These are phyloP conservation scores for Ptyas mucosa DNA, from an alignment of 2,113 vertebrate species.

Conservation along the genomic window DNA sequence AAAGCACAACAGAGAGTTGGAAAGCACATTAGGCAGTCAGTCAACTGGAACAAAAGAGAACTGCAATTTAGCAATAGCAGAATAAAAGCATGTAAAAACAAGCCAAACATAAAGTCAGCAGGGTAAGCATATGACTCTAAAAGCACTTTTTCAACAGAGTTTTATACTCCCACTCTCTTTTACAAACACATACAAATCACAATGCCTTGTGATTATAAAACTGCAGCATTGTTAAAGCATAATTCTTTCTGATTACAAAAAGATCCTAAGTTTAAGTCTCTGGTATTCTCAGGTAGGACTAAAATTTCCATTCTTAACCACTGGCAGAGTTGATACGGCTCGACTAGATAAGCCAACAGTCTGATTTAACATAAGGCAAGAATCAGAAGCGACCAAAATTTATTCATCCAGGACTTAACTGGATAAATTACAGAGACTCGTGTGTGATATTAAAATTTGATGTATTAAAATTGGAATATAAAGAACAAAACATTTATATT, in stretches of 20 bases:
- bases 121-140: not conserved
- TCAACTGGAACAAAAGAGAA: slow-evolving; percentile 16
- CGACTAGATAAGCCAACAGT: not conserved
- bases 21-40: not conserved
- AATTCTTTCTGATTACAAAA: not conserved
- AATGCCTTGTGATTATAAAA: not conserved
- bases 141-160: not conserved
- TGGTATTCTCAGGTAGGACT: not conserved
- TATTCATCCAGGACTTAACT: not conserved
- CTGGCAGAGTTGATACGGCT: not conserved
- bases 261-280: not conserved
- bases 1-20: slow-evolving; percentile 34
- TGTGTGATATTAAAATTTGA: not conserved
- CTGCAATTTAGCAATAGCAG: slow-evolving; percentile 9
- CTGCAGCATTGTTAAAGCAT: not conserved
- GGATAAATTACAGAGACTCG: not conserved
- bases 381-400: not conserved
- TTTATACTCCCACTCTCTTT: not conserved
- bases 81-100: slow-evolving; percentile 23
- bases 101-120: slow-evolving; percentile 1
- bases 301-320: not conserved
- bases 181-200: not conserved
- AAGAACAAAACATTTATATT: not conserved
- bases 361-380: not conserved
- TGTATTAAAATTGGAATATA: not conserved